Conservation (phyloP, 2,797 vertebrate species). For the Megalops cyprinoides region DNA sequence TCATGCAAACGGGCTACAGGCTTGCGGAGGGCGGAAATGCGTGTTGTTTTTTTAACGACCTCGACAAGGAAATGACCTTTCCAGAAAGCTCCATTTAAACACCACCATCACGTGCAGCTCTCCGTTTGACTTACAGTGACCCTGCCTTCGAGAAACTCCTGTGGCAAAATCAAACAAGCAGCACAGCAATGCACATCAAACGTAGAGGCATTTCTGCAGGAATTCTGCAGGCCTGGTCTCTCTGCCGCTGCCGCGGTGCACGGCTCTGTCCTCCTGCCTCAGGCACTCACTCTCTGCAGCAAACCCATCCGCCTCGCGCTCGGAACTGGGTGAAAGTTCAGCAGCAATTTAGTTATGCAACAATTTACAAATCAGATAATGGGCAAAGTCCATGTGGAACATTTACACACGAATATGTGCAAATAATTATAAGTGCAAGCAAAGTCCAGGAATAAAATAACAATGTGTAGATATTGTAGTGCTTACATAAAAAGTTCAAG, state of each 20-base stretch:
- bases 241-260: background rate
- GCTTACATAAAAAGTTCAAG: slow-evolving; percentile 7
- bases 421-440: background rate
- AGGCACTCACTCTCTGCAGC: too few species aligned
- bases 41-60: too few species aligned
- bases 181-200: background rate
- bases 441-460: slow-evolving; percentile 12
- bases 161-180: too few species aligned
- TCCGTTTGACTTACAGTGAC: too few species aligned
- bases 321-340: slow-evolving; percentile 15
- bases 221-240: background rate
- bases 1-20: too few species aligned
- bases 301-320: too few species aligned
- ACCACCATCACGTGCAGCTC: too few species aligned
- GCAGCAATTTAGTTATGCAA: slow-evolving; percentile 13
- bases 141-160: too few species aligned
- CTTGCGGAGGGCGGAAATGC: too few species aligned
- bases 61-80: too few species aligned
- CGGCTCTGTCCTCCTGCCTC: background rate
- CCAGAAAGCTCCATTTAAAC: too few species aligned
- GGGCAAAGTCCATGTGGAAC: background rate
- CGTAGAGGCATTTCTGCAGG: background rate
- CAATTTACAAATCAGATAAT: background rate
- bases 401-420: background rate
- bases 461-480: background rate